A percentile compares a stretch with the other conserved stretches of the same genome.
Conservation (phyloP, 2,888 invertebrate species). For the Nipponacmea schrenckii region DNA sequence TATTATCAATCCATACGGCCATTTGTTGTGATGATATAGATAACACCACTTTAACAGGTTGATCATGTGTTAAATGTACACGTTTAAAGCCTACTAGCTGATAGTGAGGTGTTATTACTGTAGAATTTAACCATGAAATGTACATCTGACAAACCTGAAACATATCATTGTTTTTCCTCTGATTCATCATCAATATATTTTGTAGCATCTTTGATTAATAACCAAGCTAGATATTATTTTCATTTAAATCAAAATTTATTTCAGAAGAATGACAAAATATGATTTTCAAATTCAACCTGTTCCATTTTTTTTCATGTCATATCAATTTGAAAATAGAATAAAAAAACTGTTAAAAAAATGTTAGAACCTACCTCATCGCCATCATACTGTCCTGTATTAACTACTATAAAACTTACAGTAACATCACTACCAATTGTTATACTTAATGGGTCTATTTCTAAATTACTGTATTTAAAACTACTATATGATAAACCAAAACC, state of each 20-base stretch:
- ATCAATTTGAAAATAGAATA: no score
- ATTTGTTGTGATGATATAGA: constrained; percentile 41
- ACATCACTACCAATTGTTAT: constrained; percentile 45
- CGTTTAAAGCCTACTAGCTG: constrained; percentile 52
- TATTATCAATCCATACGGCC: constrained; percentile 47
- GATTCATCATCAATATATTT: no score
- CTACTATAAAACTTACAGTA: constrained; percentile 41
- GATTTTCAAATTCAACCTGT: not conserved
- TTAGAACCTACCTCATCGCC: constrained; percentile 52
- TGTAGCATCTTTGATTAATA: no score
- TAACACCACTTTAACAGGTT: constrained; percentile 27
- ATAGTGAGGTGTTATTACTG: constrained; percentile 43
- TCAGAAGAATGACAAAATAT: no score
- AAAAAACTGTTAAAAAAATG: no score
- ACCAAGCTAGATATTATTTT: no score
- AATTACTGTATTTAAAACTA: constrained; percentile 35
- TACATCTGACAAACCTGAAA: constrained; percentile 59
- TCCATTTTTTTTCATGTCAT: no score
- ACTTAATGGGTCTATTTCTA: constrained; percentile 27
- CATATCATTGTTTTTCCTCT: not conserved
- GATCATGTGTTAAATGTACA: constrained; percentile 26
- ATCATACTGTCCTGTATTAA: constrained; percentile 45
- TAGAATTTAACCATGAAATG: constrained; percentile 50
- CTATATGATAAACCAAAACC: constrained; percentile 54
- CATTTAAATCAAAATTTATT: no score